Evolutionary conservation across 2,888 invertebrate species (phyloP).

Genomic region (Sphinx pinastri): DNA sequence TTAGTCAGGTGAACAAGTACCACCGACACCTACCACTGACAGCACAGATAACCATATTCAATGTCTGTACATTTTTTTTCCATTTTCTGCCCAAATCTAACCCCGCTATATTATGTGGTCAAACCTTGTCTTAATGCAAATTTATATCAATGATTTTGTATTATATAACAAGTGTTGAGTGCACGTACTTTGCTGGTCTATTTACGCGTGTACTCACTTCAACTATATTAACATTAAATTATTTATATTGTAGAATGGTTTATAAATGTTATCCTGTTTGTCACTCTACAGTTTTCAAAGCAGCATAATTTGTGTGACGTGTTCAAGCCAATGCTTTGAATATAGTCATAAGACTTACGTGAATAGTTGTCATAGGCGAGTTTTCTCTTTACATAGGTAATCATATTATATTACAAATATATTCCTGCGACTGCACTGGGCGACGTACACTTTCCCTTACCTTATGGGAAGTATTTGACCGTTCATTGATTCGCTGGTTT

Average conservation of each 20-base stretch:
- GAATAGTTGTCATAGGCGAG: neutral
- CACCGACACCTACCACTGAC: too few species aligned
- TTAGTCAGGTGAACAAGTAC: too few species aligned
- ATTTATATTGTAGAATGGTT: neutral
- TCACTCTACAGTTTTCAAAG: neutral
- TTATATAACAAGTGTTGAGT: neutral
- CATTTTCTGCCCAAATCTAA: too few species aligned
- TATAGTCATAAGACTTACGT: neutral
- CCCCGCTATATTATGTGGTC: too few species aligned
- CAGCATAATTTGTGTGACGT: neutral
- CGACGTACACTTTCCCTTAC: too few species aligned
- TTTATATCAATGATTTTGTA: neutral
- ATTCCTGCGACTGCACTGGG: too few species aligned
- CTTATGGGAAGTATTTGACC: too few species aligned
- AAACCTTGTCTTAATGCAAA: neutral
- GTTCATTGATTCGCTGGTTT: too few species aligned
- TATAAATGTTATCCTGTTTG: neutral
- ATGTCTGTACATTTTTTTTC: too few species aligned
- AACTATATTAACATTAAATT: conserved; percentile 1
- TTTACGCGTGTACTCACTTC: neutral
- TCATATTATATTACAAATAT: neutral
- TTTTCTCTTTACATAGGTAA: neutral
- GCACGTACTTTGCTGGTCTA: neutral
- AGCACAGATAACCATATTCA: too few species aligned
- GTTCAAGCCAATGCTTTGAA: neutral